phyloP scores from a whole-genome alignment of 2,888 invertebrate species.

The Eristalis arbustorum region DNA sequence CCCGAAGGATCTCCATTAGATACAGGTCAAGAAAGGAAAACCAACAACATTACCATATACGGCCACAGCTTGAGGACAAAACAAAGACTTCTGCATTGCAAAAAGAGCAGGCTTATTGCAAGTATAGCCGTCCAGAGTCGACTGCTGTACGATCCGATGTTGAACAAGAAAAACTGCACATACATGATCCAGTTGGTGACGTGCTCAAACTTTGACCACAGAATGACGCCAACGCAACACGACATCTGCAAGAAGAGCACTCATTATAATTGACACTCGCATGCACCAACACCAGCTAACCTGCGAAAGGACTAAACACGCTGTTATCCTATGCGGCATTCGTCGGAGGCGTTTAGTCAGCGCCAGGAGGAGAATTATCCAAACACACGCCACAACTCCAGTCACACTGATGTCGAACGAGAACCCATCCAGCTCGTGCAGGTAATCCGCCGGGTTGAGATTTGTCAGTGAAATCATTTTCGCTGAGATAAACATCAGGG shows the following conservation, averaged over 20 bases:
- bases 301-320: conserved; percentile 90
- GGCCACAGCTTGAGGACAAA: conserved; percentile 90
- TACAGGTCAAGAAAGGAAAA: not conserved
- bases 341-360: conserved; percentile 88
- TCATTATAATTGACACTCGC: not conserved
- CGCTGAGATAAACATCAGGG: conserved; percentile 96
- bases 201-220: conserved; percentile 85
- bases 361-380: conserved; percentile 88
- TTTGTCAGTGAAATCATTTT: conserved; percentile 93
- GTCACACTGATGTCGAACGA: conserved; percentile 92
- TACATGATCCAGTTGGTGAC: conserved; percentile 84
- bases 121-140: conserved; percentile 92
- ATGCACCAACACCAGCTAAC: conserved; percentile 80
- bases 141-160: conserved; percentile 89
- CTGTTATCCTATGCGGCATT: conserved; percentile 91
- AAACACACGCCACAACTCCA: conserved; percentile 88
- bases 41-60: conserved; percentile 81
- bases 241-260: conserved; percentile 81
- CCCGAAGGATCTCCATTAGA: conserved; percentile 58
- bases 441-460: conserved; percentile 86
- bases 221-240: conserved; percentile 87
- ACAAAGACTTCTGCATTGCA: conserved; percentile 91
- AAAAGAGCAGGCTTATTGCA: conserved; percentile 89
- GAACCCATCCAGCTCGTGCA: conserved; percentile 88
- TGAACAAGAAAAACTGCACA: conserved; percentile 88